Percentiles rank a stretch among this genome's conserved stretches.
Evolutionary conservation across 2,888 invertebrate genomes (phyloP).

Genomic region (Celastrina argiolus): DNA sequence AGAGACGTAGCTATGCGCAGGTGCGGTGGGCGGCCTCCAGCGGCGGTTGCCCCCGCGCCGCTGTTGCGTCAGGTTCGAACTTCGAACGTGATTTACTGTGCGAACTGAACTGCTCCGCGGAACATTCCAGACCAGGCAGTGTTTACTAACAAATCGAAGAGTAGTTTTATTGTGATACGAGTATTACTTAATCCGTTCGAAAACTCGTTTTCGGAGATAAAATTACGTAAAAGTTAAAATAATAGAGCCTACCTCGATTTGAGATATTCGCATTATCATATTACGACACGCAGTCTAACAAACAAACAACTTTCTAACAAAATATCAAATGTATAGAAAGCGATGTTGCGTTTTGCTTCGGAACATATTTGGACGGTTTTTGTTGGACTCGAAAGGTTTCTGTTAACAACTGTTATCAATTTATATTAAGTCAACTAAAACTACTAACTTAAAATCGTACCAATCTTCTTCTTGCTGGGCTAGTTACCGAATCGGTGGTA

Average conservation of each 20-base stretch:
- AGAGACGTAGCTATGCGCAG: slow-evolving; percentile 1
- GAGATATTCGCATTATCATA: background rate
- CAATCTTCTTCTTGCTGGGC: too few species aligned
- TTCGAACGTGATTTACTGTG: background rate
- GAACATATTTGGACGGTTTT: background rate
- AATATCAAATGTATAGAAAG: slow-evolving; percentile 3
- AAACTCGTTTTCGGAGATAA: background rate
- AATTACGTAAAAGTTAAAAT: background rate
- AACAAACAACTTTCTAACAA: slow-evolving; percentile 5
- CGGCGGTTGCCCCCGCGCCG: background rate
- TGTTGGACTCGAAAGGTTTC: background rate
- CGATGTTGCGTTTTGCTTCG: background rate
- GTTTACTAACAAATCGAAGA: background rate
- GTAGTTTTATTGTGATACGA: background rate
- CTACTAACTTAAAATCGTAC: too few species aligned
- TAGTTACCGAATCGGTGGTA: too few species aligned
- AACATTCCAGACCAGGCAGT: background rate
- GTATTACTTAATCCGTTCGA: background rate
- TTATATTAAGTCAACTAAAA: too few species aligned
- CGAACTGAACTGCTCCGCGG: background rate
- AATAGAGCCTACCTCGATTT: background rate
- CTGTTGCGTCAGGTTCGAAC: background rate
- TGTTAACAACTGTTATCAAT: too few species aligned
- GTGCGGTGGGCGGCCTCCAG: slow-evolving; percentile 7
- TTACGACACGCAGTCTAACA: background rate